Conservation (phyloP, 2,797 vertebrate species). For the Squalus acanthias region DNA sequence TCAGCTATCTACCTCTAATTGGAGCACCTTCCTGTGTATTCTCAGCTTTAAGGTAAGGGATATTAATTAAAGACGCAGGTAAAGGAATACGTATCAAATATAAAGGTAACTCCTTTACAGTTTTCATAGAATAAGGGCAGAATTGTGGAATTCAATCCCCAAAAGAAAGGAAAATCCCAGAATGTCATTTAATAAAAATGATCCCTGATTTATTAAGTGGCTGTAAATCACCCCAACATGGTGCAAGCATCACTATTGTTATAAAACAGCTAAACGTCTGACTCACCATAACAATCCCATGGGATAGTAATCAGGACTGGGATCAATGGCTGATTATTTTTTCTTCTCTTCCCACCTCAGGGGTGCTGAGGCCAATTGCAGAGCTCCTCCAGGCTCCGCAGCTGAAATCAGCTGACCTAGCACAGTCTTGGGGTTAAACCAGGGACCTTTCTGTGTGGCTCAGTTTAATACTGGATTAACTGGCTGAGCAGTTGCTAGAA, state of each 20-base stretch:
- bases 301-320: neutral
- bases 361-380: neutral
- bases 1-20: neutral
- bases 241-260: neutral
- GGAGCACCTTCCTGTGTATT: neutral
- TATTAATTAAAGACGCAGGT: neutral
- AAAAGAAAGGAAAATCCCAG: neutral
- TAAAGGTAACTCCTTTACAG: neutral
- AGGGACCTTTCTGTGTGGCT: neutral
- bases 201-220: neutral
- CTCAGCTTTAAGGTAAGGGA: neutral
- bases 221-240: neutral
- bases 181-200: neutral
- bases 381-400: neutral
- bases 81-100: neutral
- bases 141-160: neutral
- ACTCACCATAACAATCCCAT: neutral
- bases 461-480: neutral
- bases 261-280: neutral
- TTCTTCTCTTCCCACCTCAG: neutral
- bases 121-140: neutral
- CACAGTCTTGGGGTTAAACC: neutral
- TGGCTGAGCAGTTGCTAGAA: neutral
- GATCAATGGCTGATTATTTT: neutral
- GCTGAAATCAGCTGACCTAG: neutral